Base-by-base conservation (phyloP, 2,797 vertebrate species). In the Rhinichthys osculus region DNA sequence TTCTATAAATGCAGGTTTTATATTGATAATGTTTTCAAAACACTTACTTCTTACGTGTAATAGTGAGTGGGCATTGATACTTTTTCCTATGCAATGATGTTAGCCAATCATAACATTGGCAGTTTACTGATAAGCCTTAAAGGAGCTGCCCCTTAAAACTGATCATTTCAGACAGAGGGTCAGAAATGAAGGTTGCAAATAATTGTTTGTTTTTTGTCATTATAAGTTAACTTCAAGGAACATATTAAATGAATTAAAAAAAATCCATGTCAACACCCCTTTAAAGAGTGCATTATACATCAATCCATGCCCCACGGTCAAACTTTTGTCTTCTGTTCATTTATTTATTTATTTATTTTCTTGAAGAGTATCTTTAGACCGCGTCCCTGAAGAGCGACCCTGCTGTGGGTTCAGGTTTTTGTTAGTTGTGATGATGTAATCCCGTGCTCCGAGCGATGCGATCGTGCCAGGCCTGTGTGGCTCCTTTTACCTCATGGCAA, bases 291-390 rank as follows among this genome's bases (percentile, higher is more conserved):
- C 54, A 17, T 78, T 27, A 77, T 57, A 59, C 78, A 87, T 70
- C 82, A 74, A 82, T 59, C 4, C 30, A 7, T 62, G 40, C 47
- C 79, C 67, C 57, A 14, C 16, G 50, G 82, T 67, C 23, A 50
- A 82, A 78, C 82, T 57, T 74, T 78, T 57, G 27, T 27, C 64
- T 33, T 86, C 33, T 35, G 35, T 67, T 79, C 27, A 57, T 83
- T 82, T 82, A 74, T 83, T 88, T 72, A 19, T 84, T 38, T 79
- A 6, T 86, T 89, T 87, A 17, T 86, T 79, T 54, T 62, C 74
- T 76, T 70, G 30, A 38, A 57, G 62, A 47, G 69, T 76, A 84
- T 70, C 57, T 38, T 10, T 30, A 47, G 66, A n/a, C 16, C 7
- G 5, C 13, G 50, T 70, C 33, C 13, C 50, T 74, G 70, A 13